Evolutionary conservation across 2,113 vertebrate species (phyloP).

Genomic region (Heptranchias perlo): DNA sequence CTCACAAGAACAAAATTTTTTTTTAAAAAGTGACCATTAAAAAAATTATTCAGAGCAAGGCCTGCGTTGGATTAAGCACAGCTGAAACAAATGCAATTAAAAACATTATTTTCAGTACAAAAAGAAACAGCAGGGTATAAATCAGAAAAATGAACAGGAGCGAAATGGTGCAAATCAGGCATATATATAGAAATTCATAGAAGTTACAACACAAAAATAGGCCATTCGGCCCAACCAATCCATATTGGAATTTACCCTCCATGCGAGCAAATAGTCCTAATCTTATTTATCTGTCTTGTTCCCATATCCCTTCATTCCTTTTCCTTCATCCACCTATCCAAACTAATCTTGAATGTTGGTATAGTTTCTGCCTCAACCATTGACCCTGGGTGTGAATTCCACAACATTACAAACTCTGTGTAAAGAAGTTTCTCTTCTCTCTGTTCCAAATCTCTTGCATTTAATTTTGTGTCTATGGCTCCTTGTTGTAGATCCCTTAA

Average conservation of each 20-base stretch:
- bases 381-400: not conserved
- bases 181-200: not conserved
- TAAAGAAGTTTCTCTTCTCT: not conserved
- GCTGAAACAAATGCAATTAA: not conserved
- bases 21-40: not conserved
- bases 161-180: too few species aligned
- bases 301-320: too few species aligned
- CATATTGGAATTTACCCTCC: not conserved
- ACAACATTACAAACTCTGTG: too few species aligned
- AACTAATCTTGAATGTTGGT: not conserved
- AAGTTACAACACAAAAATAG: not conserved
- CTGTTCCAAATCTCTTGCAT: not conserved
- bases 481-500: not conserved
- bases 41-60: not conserved
- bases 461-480: not conserved
- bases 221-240: not conserved
- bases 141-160: too few species aligned
- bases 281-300: too few species aligned
- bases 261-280: too few species aligned
- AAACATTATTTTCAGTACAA: not conserved
- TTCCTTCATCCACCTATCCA: too few species aligned
- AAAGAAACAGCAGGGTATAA: too few species aligned
- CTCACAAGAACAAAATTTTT: not conserved
- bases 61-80: not conserved
- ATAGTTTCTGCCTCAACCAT: not conserved